Conservation (phyloP, 2,113 vertebrate genomes). For the Silurus glanis region DNA sequence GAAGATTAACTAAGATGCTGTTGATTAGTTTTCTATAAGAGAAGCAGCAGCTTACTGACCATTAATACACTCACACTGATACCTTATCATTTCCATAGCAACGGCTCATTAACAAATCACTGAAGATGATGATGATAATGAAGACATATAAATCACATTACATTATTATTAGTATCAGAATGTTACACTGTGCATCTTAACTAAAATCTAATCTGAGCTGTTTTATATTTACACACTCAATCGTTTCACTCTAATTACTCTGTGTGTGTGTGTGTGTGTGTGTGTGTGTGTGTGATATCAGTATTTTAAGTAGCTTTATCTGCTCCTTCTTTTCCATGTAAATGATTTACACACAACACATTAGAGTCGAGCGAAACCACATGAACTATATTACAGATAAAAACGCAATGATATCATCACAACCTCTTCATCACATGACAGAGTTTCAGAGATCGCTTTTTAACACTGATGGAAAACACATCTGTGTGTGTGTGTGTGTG, state of each 20-base stretch:
- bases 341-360: neutral
- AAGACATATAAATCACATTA: neutral
- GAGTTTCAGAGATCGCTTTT: neutral
- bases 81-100: neutral
- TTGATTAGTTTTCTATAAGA: neutral
- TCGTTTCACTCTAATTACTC: neutral
- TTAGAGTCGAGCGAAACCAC: neutral
- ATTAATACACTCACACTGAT: neutral
- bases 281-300: constrained; percentile 14
- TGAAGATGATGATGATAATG: neutral
- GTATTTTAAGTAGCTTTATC: neutral
- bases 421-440: neutral
- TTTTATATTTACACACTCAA: neutral
- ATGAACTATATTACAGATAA: neutral
- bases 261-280: constrained; percentile 9
- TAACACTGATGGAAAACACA: neutral
- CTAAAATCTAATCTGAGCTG: neutral
- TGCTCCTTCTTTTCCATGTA: neutral
- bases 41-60: neutral
- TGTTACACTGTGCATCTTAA: neutral
- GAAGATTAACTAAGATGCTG: neutral
- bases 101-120: neutral
- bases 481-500: no score
- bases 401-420: neutral
- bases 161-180: neutral